Evolutionary conservation across 2,113 vertebrate genomes (phyloP), one percentile per base, ranked within the genome.

Genomic region (Corvus hawaiiensis): DNA sequence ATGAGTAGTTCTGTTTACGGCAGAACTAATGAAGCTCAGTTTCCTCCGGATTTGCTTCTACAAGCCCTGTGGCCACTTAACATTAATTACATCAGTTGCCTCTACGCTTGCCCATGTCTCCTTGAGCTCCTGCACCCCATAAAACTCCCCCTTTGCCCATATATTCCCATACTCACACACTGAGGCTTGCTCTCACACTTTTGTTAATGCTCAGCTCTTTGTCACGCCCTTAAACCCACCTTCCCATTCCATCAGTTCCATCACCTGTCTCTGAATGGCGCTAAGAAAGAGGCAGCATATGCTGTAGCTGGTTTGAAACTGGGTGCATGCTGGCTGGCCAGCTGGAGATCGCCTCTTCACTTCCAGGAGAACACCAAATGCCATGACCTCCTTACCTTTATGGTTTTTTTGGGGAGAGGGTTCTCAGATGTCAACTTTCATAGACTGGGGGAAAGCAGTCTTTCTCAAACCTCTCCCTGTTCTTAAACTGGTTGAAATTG

Each of bases 11-110:
- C 41, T 89, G 62, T 87, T 95, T 82, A 89, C 59, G 77, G 33
- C 71, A 84, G 33, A 88, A 63, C 76, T 86, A 97, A 94, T 58
- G 48, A 94, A 93, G 76, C 39, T 77, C 32, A 5, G 33, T 44
- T 94, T 94, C 80, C 91, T 55, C 56, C 0, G 0, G 63, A 86
- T 93, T 80, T 94, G 86, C 61, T 92, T 66, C 80, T 81, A 22
- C 26, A 71, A 86, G 56, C 79, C 76, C 59, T 67, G 44, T 77
- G 68, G 80, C 56, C 90, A 69, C 56, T 84, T 55, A 54, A 46
- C 21, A 7, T 54, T 58, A 90, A 88, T 86, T 86, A 90, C 1
- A 1, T n/a, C 72, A 84, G 39, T 44, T 75, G 68, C 43, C 68
- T 92, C 89, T 71, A 94, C 61, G 35, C 27, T 78, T 72, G 35